Conservation (phyloP, 2,888 invertebrate species). For the Drosophila kanekoi region DNA sequence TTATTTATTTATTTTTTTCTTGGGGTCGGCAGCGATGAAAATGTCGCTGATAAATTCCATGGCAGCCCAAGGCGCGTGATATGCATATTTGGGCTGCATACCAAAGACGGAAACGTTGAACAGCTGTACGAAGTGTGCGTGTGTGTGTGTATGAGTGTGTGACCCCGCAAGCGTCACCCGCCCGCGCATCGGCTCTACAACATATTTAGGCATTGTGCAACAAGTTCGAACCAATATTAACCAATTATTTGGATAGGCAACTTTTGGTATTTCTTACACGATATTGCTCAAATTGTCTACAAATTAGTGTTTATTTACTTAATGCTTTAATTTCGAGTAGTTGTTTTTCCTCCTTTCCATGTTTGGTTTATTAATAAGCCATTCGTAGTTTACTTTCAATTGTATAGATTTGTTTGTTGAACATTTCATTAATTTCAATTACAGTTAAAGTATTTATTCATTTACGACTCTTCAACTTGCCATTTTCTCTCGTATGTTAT, state of each 20-base stretch:
- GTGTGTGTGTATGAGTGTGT: neutral
- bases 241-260: constrained; percentile 27
- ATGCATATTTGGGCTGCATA: constrained; percentile 62
- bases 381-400: constrained; percentile 21
- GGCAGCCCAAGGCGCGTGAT: constrained; percentile 51
- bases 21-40: constrained; percentile 41
- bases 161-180: neutral
- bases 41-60: constrained; percentile 67
- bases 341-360: constrained; percentile 6
- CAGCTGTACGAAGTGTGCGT: constrained; percentile 47
- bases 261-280: neutral
- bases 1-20: neutral
- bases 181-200: neutral
- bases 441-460: constrained; percentile 19
- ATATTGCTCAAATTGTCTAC: constrained; percentile 1
- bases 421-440: constrained; percentile 15
- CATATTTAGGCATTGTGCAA: constrained; percentile 46
- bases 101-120: constrained; percentile 64
- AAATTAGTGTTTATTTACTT: constrained; percentile 25
- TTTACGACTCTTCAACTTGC: constrained; percentile 10
- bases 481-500: constrained; percentile 8
- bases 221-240: constrained; percentile 45
- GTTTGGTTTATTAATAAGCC: constrained; percentile 22
- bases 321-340: constrained; percentile 16
- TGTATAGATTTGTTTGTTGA: constrained; percentile 18